Base-by-base conservation (phyloP, 2,797 vertebrate genomes). In the Scomberomorus guttatus region DNA sequence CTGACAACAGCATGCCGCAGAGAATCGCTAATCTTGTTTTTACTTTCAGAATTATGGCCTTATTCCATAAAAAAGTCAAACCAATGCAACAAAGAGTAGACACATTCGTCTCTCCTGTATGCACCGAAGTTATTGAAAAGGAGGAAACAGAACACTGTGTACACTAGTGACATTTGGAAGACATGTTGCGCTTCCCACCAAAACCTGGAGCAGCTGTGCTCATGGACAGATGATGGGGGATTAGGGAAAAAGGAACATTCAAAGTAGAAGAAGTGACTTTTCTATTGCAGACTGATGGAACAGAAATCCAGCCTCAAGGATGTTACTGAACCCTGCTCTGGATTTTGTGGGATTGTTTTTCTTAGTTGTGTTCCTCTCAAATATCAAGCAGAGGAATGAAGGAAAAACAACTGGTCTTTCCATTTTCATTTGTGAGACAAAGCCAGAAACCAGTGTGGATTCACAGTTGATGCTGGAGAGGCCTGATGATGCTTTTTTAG, bases 31-130 rank as follows among this genome's bases (percentile, higher is more conserved):
- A 22, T 86, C 80, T 76, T 80, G 17, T 55, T 73, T 80, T 72
- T 87, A 71, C 85, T 88, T 84, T 84, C 62, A 91, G 82, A 89
- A 87, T 88, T 85, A 94, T 90, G 91, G 94, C 94, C 93, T 94
- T 94, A 94, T 82, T 92, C 74, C 85, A 86, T 90, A 80, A 74
- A 92, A 84, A 84, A 60, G 58, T 85, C 77, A 80, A 85, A 90
- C 72, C 86, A 87, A 88, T 90, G 87, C 84, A 91, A 79, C 60
- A 58, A 74, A 79, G 83, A 85, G 83, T 37, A 80, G 81, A 85
- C 62, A 83, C 75, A 81, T 58, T 63, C 80, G 85, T 92, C 75
- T 85, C 80, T 84, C 87, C 81, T 88, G 69, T 87, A 81, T 80
- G 72, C 20, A 59, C 88, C 63, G 44, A 75, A 80, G 77, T 85